These are phyloP conservation scores for Australoheros facetus DNA, from an alignment of 2,797 vertebrate species.

Conservation along the genomic window DNA sequence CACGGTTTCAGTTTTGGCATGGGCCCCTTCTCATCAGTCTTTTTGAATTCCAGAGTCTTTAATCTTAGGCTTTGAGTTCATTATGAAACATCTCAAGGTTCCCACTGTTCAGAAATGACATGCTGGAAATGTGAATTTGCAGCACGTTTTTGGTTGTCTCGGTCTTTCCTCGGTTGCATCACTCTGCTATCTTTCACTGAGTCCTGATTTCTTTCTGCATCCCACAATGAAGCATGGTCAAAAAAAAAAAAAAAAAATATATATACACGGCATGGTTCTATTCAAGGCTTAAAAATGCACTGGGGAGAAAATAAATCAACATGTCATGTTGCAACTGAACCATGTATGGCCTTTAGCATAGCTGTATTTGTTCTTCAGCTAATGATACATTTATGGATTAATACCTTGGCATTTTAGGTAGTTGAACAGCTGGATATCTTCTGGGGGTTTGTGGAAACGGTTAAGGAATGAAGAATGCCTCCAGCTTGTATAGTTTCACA, in stretches of 20 bases:
- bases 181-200: constrained; percentile 50
- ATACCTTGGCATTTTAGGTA: constrained; percentile 58
- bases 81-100: constrained; percentile 65
- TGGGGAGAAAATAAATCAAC: constrained; percentile 47
- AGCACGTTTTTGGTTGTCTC: constrained; percentile 70
- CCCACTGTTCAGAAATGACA: constrained; percentile 65
- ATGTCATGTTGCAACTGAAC: constrained; percentile 43
- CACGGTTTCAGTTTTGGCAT: constrained; percentile 55
- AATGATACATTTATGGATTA: constrained; percentile 25
- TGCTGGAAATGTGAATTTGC: constrained; percentile 71
- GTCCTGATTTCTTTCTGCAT: constrained; percentile 70
- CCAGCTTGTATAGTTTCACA: neutral
- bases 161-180: constrained; percentile 49
- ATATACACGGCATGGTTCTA: constrained; percentile 47
- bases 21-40: constrained; percentile 47
- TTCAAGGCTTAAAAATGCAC: constrained; percentile 57
- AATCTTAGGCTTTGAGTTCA: constrained; percentile 55
- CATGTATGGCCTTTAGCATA: constrained; percentile 42
- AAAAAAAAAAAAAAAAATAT: constrained; percentile 55
- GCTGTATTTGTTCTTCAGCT: constrained; percentile 47
- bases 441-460: constrained; percentile 18
- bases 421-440: constrained; percentile 36
- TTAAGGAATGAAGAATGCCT: constrained; percentile 23
- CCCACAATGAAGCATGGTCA: constrained; percentile 59
- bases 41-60: constrained; percentile 49